Percentiles rank a stretch among this genome's conserved stretches.
phyloP scores from a whole-genome alignment of 1,140 invertebrate genomes.

The Pararge aegeria region DNA sequence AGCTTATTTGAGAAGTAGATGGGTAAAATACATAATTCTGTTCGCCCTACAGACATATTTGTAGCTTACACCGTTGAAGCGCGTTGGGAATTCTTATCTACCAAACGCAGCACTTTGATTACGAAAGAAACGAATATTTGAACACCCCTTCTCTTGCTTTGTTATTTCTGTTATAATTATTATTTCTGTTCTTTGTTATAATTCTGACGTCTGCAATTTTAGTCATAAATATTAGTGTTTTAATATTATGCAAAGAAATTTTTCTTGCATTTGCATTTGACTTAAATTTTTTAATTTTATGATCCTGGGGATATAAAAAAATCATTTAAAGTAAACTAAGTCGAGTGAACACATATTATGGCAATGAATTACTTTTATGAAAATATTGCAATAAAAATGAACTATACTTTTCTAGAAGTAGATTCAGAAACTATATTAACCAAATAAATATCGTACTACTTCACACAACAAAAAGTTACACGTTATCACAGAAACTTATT shows the following conservation, averaged over 20 bases:
- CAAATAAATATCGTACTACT: background rate
- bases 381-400: too few species aligned
- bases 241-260: too few species aligned
- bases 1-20: slow-evolving; percentile 67
- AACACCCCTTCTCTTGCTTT: slow-evolving; percentile 63
- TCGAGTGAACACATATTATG: too few species aligned
- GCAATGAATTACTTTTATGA: too few species aligned
- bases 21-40: slow-evolving; percentile 62
- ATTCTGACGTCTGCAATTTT: slow-evolving; percentile 21
- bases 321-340: too few species aligned
- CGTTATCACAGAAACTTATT: slow-evolving; percentile 39
- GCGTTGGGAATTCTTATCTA: slow-evolving; percentile 72
- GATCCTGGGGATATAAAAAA: too few species aligned
- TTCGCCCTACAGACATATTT: slow-evolving; percentile 48
- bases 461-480: slow-evolving; percentile 13
- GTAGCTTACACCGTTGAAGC: slow-evolving; percentile 44
- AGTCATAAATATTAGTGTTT: background rate
- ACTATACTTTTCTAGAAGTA: too few species aligned
- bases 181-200: slow-evolving; percentile 57
- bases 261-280: too few species aligned
- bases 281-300: background rate
- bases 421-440: too few species aligned
- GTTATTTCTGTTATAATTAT: slow-evolving; percentile 55
- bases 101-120: slow-evolving; percentile 74
- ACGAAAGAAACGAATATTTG: slow-evolving; percentile 74